phyloP scores from a whole-genome alignment of 2,113 vertebrate species.

The Lonchura striata region DNA sequence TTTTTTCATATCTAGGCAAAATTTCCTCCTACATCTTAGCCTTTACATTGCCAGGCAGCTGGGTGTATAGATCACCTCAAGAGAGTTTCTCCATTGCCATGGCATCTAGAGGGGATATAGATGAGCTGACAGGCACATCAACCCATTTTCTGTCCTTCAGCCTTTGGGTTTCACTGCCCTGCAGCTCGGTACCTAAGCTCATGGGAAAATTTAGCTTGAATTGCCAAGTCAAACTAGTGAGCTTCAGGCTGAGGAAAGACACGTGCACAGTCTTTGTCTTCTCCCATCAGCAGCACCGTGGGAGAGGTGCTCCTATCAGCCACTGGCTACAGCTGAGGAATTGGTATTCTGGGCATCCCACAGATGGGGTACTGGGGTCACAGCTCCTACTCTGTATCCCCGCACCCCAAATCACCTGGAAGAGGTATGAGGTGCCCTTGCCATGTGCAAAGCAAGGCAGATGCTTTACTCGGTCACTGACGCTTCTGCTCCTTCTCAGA shows the following conservation, averaged over 20 bases:
- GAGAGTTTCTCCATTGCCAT: background rate
- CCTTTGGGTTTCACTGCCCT: background rate
- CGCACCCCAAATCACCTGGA: background rate
- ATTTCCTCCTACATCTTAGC: background rate
- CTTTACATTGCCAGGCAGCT: background rate
- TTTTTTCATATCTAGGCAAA: background rate
- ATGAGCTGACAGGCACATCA: background rate
- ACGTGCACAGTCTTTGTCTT: background rate
- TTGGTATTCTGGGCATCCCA: background rate
- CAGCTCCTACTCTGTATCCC: background rate
- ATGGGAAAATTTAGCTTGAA: background rate
- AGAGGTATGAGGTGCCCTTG: background rate
- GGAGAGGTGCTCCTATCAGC: background rate
- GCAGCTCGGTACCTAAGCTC: background rate
- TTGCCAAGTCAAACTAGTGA: background rate
- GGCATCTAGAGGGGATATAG: background rate
- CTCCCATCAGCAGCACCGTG: background rate
- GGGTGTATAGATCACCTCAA: background rate
- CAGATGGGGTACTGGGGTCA: background rate
- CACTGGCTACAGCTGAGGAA: background rate
- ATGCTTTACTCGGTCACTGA: background rate
- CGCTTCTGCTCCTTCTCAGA: background rate
- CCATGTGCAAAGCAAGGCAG: rapidly evolving
- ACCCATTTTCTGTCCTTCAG: background rate
- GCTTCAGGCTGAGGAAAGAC: background rate